A percentile compares a stretch with the other conserved stretches of the same genome.
Evolutionary conservation across 1,140 invertebrate genomes (phyloP).

Genomic region (Philaenus spumarius): DNA sequence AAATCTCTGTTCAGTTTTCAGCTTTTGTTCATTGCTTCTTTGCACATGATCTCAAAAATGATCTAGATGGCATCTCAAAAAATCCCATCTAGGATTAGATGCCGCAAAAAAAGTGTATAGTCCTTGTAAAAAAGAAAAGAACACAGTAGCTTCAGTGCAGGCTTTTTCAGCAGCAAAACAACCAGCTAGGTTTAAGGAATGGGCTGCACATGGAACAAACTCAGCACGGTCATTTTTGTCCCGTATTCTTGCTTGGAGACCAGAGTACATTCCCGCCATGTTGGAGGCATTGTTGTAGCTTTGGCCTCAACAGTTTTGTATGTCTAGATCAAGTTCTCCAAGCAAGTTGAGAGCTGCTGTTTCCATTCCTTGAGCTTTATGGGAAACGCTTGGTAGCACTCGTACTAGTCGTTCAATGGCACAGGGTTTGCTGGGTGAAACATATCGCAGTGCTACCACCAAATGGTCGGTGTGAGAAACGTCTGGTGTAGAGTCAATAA

Average conservation of each 20-base stretch:
- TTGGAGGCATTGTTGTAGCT: conserved; percentile 35
- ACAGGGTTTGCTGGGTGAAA: neutral
- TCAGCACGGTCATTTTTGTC: conserved; percentile 9
- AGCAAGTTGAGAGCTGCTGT: conserved; percentile 17
- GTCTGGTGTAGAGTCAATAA: conserved; percentile 30
- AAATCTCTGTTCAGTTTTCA: neutral
- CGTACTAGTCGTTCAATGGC: neutral
- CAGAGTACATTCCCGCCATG: conserved; percentile 32
- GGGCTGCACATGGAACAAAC: conserved; percentile 4
- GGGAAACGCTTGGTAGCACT: neutral
- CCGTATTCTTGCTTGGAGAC: conserved; percentile 23
- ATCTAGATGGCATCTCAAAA: too few species aligned
- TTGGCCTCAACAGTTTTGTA: conserved; percentile 30
- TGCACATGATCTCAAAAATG: neutral
- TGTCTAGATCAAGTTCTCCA: conserved; percentile 14
- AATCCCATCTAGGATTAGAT: neutral
- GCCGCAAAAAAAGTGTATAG: neutral
- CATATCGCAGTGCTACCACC: conserved; percentile 6
- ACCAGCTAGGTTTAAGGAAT: neutral
- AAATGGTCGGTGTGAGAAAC: conserved; percentile 31
- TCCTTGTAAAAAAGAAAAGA: conserved; percentile 8
- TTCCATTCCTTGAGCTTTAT: neutral
- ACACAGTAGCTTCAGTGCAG: conserved; percentile 23
- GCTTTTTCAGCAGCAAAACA: conserved; percentile 22
- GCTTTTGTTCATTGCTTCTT: neutral